Conservation (phyloP, 1,140 invertebrate species). For the Dreissena polymorpha region DNA sequence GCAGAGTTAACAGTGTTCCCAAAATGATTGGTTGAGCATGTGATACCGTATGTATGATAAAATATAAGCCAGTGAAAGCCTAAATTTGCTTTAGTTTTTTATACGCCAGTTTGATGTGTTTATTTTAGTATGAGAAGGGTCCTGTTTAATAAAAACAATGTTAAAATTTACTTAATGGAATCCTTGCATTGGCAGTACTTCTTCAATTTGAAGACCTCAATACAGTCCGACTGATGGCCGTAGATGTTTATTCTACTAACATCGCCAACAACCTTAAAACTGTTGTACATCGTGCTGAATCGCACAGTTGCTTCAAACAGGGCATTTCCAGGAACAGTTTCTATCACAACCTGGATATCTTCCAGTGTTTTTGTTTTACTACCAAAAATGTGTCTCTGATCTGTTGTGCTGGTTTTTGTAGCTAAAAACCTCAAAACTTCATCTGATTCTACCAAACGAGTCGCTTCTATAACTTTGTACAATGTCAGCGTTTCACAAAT, state of each 20-base stretch:
- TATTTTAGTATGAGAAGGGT: no score
- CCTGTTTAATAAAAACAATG: no score
- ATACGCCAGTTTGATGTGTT: no score
- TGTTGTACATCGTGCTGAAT: conserved; percentile 55
- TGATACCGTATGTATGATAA: no score
- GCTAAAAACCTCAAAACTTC: conserved; percentile 68
- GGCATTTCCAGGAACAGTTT: conserved; percentile 70
- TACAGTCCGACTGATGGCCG: conserved; percentile 72
- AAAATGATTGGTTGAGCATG: no score
- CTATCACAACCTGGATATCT: conserved; percentile 71
- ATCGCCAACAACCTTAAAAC: conserved; percentile 67
- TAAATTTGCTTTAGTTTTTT: no score
- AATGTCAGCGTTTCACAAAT: conserved; percentile 63
- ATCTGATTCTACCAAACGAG: conserved; percentile 74
- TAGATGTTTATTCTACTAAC: conserved; percentile 77
- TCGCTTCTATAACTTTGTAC: conserved; percentile 53
- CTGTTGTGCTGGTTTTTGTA: conserved; percentile 69
- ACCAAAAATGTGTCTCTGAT: conserved; percentile 64
- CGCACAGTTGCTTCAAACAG: conserved; percentile 74
- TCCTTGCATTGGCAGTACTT: conserved; percentile 76
- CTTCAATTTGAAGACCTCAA: conserved; percentile 69
- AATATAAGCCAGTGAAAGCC: no score
- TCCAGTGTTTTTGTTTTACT: conserved; percentile 56
- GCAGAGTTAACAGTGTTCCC: no score
- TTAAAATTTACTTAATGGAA: neutral